phyloP scores from a whole-genome alignment of 37 sponge, comb jelly and placozoan species.

The Axinella damicornis region DNA sequence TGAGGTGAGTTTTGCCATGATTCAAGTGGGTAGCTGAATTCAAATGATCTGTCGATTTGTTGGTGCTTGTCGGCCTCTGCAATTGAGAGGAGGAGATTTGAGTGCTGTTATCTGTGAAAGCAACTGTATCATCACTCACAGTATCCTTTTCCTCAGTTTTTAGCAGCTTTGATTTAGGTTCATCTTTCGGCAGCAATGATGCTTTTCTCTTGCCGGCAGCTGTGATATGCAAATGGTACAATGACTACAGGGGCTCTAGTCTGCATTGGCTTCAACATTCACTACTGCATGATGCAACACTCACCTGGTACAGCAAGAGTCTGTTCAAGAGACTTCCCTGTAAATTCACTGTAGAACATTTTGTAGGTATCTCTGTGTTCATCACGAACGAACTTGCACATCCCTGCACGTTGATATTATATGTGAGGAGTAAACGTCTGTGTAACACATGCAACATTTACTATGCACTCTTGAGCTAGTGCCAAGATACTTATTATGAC shows the following conservation, averaged over 20 bases:
- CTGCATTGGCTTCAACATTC: too few relatives aligned
- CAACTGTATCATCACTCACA: neutral
- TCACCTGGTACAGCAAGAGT: neutral
- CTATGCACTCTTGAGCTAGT: too few relatives aligned
- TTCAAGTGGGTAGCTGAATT: constrained; percentile 5
- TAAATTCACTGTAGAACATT: constrained; percentile 33
- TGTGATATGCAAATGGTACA: too few relatives aligned
- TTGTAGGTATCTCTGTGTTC: constrained; percentile 47
- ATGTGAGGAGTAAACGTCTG: too few relatives aligned
- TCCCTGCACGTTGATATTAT: neutral
- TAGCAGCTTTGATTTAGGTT: neutral
- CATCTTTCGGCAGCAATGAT: neutral
- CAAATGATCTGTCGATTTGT: neutral
- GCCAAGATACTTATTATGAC: too few relatives aligned
- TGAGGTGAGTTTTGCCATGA: constrained; percentile 8
- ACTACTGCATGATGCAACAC: neutral
- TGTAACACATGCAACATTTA: too few relatives aligned
- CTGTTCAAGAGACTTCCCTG: constrained; percentile 5
- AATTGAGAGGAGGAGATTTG: neutral
- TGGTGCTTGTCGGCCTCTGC: too few relatives aligned
- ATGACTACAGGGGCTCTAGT: too few relatives aligned
- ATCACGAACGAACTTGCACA: constrained; percentile 26
- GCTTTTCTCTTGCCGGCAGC: constrained; percentile 7
- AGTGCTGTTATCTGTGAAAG: neutral
- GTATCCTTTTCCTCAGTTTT: neutral